Evolutionary conservation across 2,888 invertebrate species (phyloP), one percentile per base, ranked within the genome.

Genomic region (Brachylomia viminalis): DNA sequence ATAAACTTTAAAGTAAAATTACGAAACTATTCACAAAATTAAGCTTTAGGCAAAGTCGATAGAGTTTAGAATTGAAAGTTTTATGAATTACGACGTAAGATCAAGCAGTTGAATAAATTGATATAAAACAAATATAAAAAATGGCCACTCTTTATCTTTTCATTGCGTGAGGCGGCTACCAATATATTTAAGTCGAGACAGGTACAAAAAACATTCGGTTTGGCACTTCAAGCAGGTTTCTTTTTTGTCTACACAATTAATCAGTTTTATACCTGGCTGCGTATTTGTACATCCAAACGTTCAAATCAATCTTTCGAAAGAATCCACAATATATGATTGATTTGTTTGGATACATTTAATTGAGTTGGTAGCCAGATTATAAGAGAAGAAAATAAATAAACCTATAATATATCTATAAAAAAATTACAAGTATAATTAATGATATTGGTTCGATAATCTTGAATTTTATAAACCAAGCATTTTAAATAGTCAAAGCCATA

Each of bases 181-280:
- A 82, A 87, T 87, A 82, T 72, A 78, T 84, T 70, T 64, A 80
- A 86, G 78, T 67, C 72, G 56, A 83, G 81, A 86, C 83, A 80
- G 83, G 72, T 81, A 85, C 64, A 79, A 85, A 86, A 85, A 86
- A 83, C 67, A 80, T 78, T 72, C 42, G 59, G 67, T 87, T 84
- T 84, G 76, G 72, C 88, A 86, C 86, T 80, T 83, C 71, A 74
- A 87, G 79, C 82, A 81, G 78, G 88, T 87, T 85, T 77, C 33
- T 67, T 82, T 87, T 86, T 82, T 81, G 77, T 82, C 79, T 86
- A 76, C 82, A 79, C 75, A 81, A 87, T 87, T 84, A 86, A 87
- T 87, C 83, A 86, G 80, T 75, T 87, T 84, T 77, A 77, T 80
- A 81, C 72, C 66, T 71, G 70, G 54, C 66, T 68, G 77, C 64